Conservation (phyloP, 1,140 invertebrate species). For the Drosophila ercepeae region DNA sequence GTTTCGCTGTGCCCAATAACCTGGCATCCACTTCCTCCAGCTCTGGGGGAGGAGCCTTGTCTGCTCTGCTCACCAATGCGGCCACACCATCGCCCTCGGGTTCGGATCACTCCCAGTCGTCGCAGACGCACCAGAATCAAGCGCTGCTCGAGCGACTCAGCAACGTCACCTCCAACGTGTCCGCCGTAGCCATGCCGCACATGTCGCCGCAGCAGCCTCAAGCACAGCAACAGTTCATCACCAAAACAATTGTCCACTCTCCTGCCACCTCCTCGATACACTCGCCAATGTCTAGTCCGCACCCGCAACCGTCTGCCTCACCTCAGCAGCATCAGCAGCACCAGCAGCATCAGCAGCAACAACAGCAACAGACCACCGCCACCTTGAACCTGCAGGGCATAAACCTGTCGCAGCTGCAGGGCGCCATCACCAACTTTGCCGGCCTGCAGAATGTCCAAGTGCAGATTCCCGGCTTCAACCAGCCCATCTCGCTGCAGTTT, state of each 20-base stretch:
- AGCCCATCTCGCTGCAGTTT: slow-evolving; percentile 91
- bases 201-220: slow-evolving; percentile 76
- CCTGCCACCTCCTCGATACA: slow-evolving; percentile 82
- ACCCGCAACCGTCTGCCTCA: slow-evolving; percentile 85
- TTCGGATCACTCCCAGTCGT: slow-evolving; percentile 79
- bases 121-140: slow-evolving; percentile 76
- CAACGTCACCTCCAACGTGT: slow-evolving; percentile 69
- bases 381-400: slow-evolving; percentile 89
- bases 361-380: slow-evolving; percentile 72
- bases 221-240: slow-evolving; percentile 63
- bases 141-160: slow-evolving; percentile 74
- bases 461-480: slow-evolving; percentile 90
- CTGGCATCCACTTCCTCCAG: slow-evolving; percentile 49
- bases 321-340: slow-evolving; percentile 71
- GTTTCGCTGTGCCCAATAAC: slow-evolving; percentile 77
- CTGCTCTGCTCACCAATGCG: slow-evolving; percentile 64
- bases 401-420: slow-evolving; percentile 90
- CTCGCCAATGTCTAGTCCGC: slow-evolving; percentile 87
- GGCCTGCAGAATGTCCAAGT: slow-evolving; percentile 92
- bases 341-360: slow-evolving; percentile 65
- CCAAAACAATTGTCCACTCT: slow-evolving; percentile 79
- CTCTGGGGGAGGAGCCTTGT: slow-evolving; percentile 46
- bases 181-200: slow-evolving; percentile 68
- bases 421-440: slow-evolving; percentile 87
- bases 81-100: slow-evolving; percentile 78